Conservation (phyloP, 2,888 invertebrate species). For the Entomobrya multifasciata region DNA sequence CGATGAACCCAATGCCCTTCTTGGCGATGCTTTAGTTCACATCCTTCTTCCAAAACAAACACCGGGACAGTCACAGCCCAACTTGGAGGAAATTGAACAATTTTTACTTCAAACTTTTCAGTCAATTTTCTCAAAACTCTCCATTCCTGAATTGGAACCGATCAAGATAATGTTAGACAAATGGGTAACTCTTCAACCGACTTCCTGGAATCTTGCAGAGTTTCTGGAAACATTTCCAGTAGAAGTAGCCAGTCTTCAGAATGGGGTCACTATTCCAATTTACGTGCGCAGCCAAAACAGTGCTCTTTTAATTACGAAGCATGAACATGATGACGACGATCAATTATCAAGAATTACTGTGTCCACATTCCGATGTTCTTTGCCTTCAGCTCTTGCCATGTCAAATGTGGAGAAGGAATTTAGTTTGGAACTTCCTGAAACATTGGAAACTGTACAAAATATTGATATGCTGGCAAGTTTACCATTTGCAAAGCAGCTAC, state of each 20-base stretch:
- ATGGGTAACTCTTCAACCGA: constrained; percentile 26
- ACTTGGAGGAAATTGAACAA: constrained; percentile 14
- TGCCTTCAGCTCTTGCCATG: constrained; percentile 42
- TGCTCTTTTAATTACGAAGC: neutral
- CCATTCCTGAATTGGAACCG: neutral
- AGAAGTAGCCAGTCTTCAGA: neutral
- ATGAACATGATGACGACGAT: neutral
- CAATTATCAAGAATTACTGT: no score
- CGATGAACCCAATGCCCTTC: neutral
- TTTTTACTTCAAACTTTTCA: neutral
- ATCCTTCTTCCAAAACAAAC: constrained; percentile 19
- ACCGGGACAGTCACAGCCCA: neutral
- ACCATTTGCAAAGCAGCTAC: neutral
- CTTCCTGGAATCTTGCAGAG: neutral
- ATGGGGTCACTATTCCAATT: neutral
- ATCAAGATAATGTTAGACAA: constrained; percentile 1
- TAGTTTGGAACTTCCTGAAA: constrained; percentile 20
- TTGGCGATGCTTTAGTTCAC: constrained; percentile 6
- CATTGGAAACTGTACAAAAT: neutral
- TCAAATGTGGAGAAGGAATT: neutral
- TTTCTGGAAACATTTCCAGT: neutral
- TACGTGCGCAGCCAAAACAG: constrained; percentile 52
- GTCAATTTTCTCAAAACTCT: neutral
- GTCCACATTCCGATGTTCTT: constrained; percentile 31
- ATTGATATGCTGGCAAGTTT: neutral